phyloP scores from a whole-genome alignment of 2,797 vertebrate genomes.

The Prionace glauca region DNA sequence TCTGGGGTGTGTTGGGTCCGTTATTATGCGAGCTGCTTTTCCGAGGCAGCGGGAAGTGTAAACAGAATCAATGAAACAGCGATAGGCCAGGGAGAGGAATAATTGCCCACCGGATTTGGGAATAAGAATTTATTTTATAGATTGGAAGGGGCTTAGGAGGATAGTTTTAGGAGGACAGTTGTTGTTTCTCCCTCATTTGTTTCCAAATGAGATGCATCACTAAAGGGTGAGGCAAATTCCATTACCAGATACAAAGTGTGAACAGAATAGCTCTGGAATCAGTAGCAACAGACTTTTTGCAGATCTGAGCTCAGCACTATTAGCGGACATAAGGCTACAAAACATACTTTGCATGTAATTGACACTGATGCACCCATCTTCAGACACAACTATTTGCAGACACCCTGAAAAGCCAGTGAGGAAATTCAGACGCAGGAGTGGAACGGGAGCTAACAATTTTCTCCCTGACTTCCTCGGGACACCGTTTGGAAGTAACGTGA shows the following conservation, averaged over 20 bases:
- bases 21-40: too few relatives aligned
- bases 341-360: not conserved
- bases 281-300: not conserved
- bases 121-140: not conserved
- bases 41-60: too few relatives aligned
- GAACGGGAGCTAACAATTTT: not conserved
- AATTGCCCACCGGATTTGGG: not conserved
- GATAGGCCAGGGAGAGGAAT: not conserved
- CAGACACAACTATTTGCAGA: not conserved
- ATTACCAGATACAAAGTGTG: not conserved
- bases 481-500: not conserved
- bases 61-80: too few relatives aligned
- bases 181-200: not conserved
- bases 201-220: not conserved
- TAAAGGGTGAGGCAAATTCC: not conserved
- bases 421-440: not conserved
- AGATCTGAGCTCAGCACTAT: not conserved
- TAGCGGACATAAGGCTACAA: too few relatives aligned
- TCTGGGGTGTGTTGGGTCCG: too few relatives aligned
- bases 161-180: not conserved
- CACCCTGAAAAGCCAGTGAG: not conserved
- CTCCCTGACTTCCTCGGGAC: not conserved
- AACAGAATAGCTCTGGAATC: not conserved
- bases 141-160: not conserved
- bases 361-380: not conserved